Evolutionary conservation across 2,113 vertebrate genomes (phyloP), one percentile per base, ranked within the genome.

Genomic region (Syngnathus scovelli): DNA sequence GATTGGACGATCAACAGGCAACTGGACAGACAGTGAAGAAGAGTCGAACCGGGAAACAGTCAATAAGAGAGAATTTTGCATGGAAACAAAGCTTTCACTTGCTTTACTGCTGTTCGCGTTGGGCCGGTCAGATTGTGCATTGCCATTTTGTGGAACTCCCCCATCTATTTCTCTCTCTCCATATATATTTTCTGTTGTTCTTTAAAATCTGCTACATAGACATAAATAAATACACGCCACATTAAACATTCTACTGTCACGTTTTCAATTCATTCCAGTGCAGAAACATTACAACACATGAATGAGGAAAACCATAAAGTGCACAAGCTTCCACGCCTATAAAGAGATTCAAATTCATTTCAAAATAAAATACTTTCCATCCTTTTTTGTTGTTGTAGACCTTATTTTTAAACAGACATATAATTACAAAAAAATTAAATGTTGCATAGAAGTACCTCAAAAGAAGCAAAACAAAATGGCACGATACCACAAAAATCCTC

Each of bases 391-490:
- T 54, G 3, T 58, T 58, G 61, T 78, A 69, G 38, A 61, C 38
- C 38, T 61, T 61, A 61, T 61, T 18, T 15, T 61, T 61, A 19
- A 21, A 39, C 38, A 19, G n/a, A 62, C 61, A 23, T 23, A 13
- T 6, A 44, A 44, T 44, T 62, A 39, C 37, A 65, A 76, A 92
- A 85, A 87, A 85, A 87, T 91, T 92, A 81, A 87, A 90, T 93
- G 92, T 98, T 98, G 95, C 95, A 98, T 98, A 98, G 95, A 95
- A 90, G 92, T 91, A 94, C 92, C 92, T 90, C 87, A 92, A 93
- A 87, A 90, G 82, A 93, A 92, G 78, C 76, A 70, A 69, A 83
- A 3, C 2, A 84, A 89, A 55, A 69, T 93, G 95, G 94, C 93
- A 94, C 93, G 78, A 85, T 75, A 87, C 90, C 41, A 61, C 13